These are phyloP conservation scores for Anguilla anguilla DNA, from an alignment of 2,797 vertebrate species.

Conservation along the genomic window DNA sequence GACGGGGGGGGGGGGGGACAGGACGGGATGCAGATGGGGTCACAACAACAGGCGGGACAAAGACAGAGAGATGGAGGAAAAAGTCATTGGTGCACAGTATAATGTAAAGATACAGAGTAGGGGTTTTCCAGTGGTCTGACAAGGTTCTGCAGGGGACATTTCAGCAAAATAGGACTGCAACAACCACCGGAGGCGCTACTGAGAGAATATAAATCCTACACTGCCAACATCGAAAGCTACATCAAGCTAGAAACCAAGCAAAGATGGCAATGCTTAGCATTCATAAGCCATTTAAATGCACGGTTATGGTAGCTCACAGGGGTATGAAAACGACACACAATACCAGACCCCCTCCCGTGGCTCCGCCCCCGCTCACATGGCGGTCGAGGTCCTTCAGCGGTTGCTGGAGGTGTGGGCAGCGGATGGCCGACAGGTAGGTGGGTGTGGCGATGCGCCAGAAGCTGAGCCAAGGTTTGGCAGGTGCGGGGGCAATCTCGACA, in stretches of 20 bases:
- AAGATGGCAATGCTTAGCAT: neutral
- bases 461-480: conserved; percentile 14
- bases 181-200: no score
- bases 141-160: neutral
- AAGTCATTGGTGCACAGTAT: no score
- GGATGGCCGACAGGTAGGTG: neutral
- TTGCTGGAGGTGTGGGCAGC: neutral
- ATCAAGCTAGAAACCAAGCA: neutral
- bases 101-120: no score
- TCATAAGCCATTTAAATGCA: no score
- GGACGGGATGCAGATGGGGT: neutral
- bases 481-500: conserved; percentile 17
- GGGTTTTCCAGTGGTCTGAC: neutral
- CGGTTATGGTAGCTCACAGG: no score
- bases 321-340: no score
- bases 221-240: no score
- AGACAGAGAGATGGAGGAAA: no score
- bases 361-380: neutral
- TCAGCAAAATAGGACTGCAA: no score
- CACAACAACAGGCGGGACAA: neutral
- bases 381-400: neutral
- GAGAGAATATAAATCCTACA: no score
- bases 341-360: neutral
- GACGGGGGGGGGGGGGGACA: no score
- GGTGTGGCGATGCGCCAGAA: conserved; percentile 9